These are phyloP conservation scores for Dinomys branickii DNA, from an alignment of 2,113 vertebrate genomes.

Conservation along the genomic window DNA sequence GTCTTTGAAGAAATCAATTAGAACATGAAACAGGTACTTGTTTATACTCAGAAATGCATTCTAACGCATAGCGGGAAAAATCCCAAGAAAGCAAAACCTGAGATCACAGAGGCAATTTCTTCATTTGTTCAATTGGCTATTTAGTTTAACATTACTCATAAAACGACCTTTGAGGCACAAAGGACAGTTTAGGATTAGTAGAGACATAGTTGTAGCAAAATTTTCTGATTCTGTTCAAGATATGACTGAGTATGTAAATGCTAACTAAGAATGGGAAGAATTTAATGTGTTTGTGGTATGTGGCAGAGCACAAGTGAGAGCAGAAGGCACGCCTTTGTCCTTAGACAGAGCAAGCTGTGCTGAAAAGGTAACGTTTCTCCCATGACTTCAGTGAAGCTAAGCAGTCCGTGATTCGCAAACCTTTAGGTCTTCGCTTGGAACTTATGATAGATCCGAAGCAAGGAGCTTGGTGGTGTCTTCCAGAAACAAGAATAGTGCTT, in stretches of 20 bases:
- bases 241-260: neutral
- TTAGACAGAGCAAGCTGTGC: neutral
- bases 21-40: slow-evolving; percentile 35
- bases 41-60: neutral
- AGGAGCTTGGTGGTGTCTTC: neutral
- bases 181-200: neutral
- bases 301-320: neutral
- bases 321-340: neutral
- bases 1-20: slow-evolving; percentile 58
- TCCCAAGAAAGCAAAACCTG: neutral
- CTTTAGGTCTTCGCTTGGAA: neutral
- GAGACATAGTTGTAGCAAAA: neutral
- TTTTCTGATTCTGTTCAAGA: neutral
- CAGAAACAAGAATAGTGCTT: neutral
- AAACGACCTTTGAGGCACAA: neutral
- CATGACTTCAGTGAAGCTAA: neutral
- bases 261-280: neutral
- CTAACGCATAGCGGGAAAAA: slow-evolving; percentile 32
- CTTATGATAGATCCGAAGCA: neutral
- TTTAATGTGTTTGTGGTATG: neutral
- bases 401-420: neutral
- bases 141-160: neutral
- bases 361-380: neutral
- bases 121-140: neutral
- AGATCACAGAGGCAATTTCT: neutral